Evolutionary conservation across 1,140 invertebrate species (phyloP).

Genomic region (Limonius californicus): DNA sequence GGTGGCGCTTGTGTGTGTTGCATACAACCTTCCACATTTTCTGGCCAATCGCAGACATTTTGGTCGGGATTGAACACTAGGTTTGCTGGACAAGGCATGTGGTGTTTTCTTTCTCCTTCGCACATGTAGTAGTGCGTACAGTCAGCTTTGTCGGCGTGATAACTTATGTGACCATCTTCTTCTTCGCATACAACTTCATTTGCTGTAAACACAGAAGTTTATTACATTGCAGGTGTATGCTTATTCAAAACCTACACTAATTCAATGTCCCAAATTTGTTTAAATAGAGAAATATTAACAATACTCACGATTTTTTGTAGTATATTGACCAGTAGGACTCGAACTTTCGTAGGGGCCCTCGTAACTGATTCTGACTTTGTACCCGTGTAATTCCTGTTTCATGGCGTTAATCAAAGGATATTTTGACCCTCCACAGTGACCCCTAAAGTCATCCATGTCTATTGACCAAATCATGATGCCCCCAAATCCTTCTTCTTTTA

Average conservation of each 20-base stretch:
- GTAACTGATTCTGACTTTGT: constrained; percentile 80
- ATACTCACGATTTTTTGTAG: constrained; percentile 82
- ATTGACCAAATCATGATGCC: constrained; percentile 98
- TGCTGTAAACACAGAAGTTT: constrained; percentile 53
- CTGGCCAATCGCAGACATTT: constrained; percentile 94
- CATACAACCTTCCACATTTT: constrained; percentile 86
- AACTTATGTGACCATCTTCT: constrained; percentile 90
- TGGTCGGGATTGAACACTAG: constrained; percentile 90
- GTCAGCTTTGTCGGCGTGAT: constrained; percentile 85
- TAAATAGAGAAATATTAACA: neutral
- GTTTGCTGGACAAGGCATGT: constrained; percentile 95
- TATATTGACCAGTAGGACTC: constrained; percentile 67
- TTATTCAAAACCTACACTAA: too few relatives aligned
- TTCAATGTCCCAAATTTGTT: too few relatives aligned
- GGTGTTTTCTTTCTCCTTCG: constrained; percentile 90
- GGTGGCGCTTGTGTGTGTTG: constrained; percentile 77
- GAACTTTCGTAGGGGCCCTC: constrained; percentile 81
- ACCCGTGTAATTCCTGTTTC: constrained; percentile 78
- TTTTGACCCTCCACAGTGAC: constrained; percentile 83
- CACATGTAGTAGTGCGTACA: constrained; percentile 96
- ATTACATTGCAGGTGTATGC: too few relatives aligned
- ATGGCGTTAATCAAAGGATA: constrained; percentile 88
- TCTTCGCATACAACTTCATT: constrained; percentile 87
- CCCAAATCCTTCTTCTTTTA: constrained; percentile 89
- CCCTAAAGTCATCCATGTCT: constrained; percentile 93